phyloP scores from a whole-genome alignment of 2,797 vertebrate species.

The Microctenopoma lineatum region DNA sequence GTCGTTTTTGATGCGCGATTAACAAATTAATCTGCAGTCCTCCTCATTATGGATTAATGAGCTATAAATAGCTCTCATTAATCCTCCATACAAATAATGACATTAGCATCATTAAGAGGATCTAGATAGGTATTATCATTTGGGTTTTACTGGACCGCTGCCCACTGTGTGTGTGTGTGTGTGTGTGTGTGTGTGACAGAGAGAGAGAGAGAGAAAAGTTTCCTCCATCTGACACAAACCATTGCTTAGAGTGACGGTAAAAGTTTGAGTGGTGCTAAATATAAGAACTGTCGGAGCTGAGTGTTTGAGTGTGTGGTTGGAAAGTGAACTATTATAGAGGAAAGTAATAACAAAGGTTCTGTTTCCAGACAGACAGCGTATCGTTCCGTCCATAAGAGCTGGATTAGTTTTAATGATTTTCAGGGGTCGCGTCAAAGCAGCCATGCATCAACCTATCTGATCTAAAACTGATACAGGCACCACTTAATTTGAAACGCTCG shows the following conservation, averaged over 20 bases:
- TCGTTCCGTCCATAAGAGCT: not conserved
- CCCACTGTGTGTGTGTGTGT: conserved; percentile 6
- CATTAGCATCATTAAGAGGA: conserved; percentile 75
- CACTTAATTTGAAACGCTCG: no score
- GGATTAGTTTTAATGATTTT: conserved; percentile 10
- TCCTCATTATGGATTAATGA: conserved; percentile 76
- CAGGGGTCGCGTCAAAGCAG: conserved; percentile 8
- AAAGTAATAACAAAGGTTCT: not conserved
- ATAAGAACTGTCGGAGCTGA: not conserved
- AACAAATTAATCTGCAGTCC: conserved; percentile 76
- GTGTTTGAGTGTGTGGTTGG: not conserved
- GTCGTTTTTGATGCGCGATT: conserved; percentile 74
- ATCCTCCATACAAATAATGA: conserved; percentile 71
- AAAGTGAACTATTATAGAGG: not conserved
- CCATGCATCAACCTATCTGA: conserved; percentile 6
- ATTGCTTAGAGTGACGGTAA: not conserved
- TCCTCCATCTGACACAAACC: not conserved
- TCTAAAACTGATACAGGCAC: no score
- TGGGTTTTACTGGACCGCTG: conserved; percentile 31
- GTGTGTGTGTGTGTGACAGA: not conserved
- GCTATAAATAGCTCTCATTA: conserved; percentile 75
- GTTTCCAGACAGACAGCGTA: not conserved
- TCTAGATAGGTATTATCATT: conserved; percentile 56
- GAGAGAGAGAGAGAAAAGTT: no score
- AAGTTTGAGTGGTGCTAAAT: not conserved